These are phyloP conservation scores for Ptychochromis oligacanthus DNA, from an alignment of 2,113 vertebrate species.

Conservation along the genomic window DNA sequence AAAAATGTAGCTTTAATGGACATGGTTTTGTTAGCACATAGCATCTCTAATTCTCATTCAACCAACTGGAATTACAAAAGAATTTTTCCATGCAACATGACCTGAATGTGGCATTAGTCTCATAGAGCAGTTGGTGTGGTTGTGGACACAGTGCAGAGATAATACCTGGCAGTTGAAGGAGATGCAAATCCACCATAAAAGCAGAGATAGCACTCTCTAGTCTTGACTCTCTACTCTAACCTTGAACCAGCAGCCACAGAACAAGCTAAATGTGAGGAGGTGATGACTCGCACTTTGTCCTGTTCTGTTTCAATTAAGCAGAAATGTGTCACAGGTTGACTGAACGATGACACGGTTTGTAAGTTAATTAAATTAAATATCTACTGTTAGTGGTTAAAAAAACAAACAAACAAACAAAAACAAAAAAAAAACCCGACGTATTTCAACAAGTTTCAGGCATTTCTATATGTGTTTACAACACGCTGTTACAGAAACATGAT, in stretches of 20 bases:
- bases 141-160: not conserved
- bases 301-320: not conserved
- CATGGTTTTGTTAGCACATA: no score
- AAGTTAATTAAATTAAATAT: not conserved
- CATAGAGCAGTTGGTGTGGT: not conserved
- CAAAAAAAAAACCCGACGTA: not conserved
- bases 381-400: no score
- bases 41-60: no score
- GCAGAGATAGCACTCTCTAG: conserved; percentile 10
- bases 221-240: not conserved
- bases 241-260: not conserved
- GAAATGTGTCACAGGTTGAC: not conserved
- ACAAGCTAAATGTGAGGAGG: not conserved
- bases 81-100: not conserved
- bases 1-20: no score
- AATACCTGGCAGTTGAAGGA: conserved; percentile 11
- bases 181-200: conserved; percentile 16
- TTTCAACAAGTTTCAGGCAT: not conserved
- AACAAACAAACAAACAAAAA: no score
- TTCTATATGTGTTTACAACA: not conserved
- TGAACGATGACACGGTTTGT: not conserved
- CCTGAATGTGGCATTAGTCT: not conserved
- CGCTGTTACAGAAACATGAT: not conserved
- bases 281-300: not conserved
- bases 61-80: no score